Percentiles rank a stretch among this genome's conserved stretches.
Conservation (phyloP, 2,113 vertebrate genomes). For the Ovis aries region ARS-UI_Ramb_v3.0 NC_056057.1:118281001-118281500, state of each 20-base stretch:
- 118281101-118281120: not conserved
- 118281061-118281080: not conserved
- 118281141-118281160: accelerated
- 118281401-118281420: too few species aligned
- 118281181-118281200: not conserved
- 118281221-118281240: accelerated
- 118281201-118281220: not conserved
- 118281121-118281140: not conserved
- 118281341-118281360: too few species aligned
- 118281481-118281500: not conserved
- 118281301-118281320: not conserved
- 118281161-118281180: not conserved
- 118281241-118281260: not conserved
- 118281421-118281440: not conserved
- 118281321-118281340: not conserved
- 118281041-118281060: not conserved
- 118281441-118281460: accelerated
- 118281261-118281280: accelerated
- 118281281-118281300: not conserved
- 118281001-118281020: accelerated
- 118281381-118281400: accelerated
- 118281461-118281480: not conserved
- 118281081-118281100: not conserved
- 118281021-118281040: not conserved
- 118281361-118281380: accelerated